Evolutionary conservation across 2,113 vertebrate genomes (phyloP).

Genomic region (Poeciliopsis turrubarensis): DNA sequence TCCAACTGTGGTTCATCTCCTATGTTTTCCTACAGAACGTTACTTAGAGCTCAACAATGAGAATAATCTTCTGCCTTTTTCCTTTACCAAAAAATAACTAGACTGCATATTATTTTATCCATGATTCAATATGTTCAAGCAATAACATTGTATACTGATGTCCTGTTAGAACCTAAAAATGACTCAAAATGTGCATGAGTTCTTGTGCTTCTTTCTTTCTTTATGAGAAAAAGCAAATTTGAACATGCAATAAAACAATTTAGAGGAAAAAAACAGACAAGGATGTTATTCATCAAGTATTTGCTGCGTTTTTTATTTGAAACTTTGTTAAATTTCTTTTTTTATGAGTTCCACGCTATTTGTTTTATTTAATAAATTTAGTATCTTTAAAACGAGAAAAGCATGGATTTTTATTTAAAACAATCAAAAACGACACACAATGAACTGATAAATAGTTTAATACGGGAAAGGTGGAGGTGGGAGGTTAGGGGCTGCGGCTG

Average conservation of each 20-base stretch:
- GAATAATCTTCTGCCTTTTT: background rate
- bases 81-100: background rate
- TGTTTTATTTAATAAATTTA: background rate
- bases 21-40: conserved; percentile 23
- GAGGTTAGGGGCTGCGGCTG: conserved; percentile 9
- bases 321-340: too few relatives aligned
- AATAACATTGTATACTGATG: conserved; percentile 2
- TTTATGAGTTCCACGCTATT: background rate
- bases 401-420: background rate
- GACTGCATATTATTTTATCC: conserved; percentile 7
- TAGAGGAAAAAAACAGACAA: background rate
- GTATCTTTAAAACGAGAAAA: background rate
- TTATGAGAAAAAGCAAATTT: background rate
- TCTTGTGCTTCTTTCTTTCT: too few relatives aligned
- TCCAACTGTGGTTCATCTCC: conserved; percentile 31
- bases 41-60: background rate
- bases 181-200: background rate
- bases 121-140: background rate
- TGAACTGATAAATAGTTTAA: conserved; percentile 42
- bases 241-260: background rate
- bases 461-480: conserved; percentile 17
- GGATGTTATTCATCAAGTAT: background rate
- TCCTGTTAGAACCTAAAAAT: background rate
- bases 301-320: too few relatives aligned
- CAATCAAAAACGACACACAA: conserved; percentile 35